These are phyloP conservation scores for Mycetomoellerius zeteki DNA, from an alignment of 1,140 invertebrate species.

Conservation along the genomic window DNA sequence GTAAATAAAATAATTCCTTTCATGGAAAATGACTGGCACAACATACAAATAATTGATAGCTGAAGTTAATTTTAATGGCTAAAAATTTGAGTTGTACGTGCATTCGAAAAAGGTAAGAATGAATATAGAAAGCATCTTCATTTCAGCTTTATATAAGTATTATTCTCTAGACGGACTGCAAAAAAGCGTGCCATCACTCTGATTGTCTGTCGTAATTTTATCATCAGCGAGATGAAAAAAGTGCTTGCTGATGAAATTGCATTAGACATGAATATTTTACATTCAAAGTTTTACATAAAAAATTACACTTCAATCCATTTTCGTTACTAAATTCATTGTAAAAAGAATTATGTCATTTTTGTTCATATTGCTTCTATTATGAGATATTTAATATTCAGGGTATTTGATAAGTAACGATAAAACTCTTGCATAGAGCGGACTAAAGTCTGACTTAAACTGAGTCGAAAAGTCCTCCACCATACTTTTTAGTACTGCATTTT, in stretches of 20 bases:
- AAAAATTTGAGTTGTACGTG: conserved; percentile 69
- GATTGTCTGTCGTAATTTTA: not conserved
- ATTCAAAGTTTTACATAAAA: not conserved
- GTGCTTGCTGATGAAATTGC: not conserved
- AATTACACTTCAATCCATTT: not conserved
- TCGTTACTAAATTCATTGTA: no score
- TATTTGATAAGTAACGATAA: no score
- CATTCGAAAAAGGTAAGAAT: conserved; percentile 83
- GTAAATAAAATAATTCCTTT: conserved; percentile 69
- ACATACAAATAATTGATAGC: conserved; percentile 4
- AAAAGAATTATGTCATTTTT: no score
- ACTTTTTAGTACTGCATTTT: no score
- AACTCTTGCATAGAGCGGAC: no score
- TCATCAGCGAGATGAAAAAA: conserved; percentile 37
- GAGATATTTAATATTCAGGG: no score
- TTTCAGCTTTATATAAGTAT: conserved; percentile 86
- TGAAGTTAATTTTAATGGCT: conserved; percentile 65
- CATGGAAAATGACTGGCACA: not conserved
- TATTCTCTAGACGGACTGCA: conserved; percentile 57
- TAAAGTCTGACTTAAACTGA: no score
- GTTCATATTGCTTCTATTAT: no score
- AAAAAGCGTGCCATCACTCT: conserved; percentile 76
- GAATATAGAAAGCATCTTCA: conserved; percentile 87
- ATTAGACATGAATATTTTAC: conserved; percentile 6
- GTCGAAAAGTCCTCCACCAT: no score